A percentile compares a stretch with the other conserved stretches of the same genome.
Evolutionary conservation across 1,140 invertebrate genomes (phyloP).

Genomic region (Eupeodes corollae): DNA sequence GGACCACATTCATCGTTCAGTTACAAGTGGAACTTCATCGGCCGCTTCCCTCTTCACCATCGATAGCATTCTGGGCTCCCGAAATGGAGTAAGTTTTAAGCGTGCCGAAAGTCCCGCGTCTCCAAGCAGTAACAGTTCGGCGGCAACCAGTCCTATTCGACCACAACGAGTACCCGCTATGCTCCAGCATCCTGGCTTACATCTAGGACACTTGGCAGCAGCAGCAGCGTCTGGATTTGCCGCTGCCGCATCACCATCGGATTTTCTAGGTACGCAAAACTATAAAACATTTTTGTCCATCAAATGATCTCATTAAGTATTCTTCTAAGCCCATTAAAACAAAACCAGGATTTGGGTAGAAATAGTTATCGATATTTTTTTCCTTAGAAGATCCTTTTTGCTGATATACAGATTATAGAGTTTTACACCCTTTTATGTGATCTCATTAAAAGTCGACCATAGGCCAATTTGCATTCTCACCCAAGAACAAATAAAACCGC

Average conservation of each 20-base stretch:
- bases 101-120: constrained; percentile 29
- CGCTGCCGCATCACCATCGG: constrained; percentile 45
- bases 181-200: constrained; percentile 41
- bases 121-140: constrained; percentile 30
- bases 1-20: constrained; percentile 24
- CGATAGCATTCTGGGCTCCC: constrained; percentile 58
- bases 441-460: too few relatives aligned
- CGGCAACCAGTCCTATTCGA: constrained; percentile 40
- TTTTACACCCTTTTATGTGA: too few relatives aligned
- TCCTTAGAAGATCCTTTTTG: too few relatives aligned
- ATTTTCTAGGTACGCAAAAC: constrained; percentile 61
- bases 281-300: too few relatives aligned
- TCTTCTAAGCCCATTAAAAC: too few relatives aligned
- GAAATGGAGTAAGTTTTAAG: constrained; percentile 10
- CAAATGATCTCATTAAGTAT: not conserved
- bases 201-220: constrained; percentile 44
- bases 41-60: constrained; percentile 64
- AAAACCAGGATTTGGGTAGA: too few relatives aligned
- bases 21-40: constrained; percentile 18
- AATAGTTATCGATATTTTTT: too few relatives aligned
- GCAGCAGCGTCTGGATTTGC: constrained; percentile 41
- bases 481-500: too few relatives aligned
- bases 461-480: too few relatives aligned
- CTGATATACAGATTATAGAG: too few relatives aligned
- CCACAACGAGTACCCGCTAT: constrained; percentile 38